Evolutionary conservation across 2,888 invertebrate species (phyloP).

Genomic region (Lordiphosa fenestrarum): DNA sequence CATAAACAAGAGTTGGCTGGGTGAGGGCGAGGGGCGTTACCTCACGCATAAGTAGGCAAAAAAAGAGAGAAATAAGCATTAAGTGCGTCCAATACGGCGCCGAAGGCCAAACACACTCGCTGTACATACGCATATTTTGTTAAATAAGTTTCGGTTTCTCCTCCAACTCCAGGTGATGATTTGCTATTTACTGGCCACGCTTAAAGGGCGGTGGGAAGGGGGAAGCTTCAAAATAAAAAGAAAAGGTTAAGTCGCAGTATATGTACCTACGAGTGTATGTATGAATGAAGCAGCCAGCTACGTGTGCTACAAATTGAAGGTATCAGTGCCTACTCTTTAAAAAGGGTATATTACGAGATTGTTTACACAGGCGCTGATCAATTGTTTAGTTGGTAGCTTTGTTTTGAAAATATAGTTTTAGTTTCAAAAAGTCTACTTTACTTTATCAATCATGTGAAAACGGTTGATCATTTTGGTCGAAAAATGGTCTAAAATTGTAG

Average conservation of each 20-base stretch:
- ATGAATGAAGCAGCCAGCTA: conserved; percentile 20
- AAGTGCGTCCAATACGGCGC: conserved; percentile 47
- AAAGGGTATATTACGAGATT: background rate
- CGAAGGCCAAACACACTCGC: conserved; percentile 45
- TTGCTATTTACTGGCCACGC: conserved; percentile 46
- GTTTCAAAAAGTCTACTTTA: too few species aligned
- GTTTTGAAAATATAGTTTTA: too few species aligned
- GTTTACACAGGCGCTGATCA: background rate
- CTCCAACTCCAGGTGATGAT: conserved; percentile 55
- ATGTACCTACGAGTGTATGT: conserved; percentile 2
- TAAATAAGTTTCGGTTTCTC: conserved; percentile 28
- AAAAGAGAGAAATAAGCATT: conserved; percentile 27
- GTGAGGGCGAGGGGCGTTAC: conserved; percentile 13
- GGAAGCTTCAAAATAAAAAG: conserved; percentile 7
- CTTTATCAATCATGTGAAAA: too few species aligned
- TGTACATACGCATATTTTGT: conserved; percentile 32
- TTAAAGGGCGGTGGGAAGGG: background rate
- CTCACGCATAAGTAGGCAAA: conserved; percentile 44
- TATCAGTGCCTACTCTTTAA: conserved; percentile 22
- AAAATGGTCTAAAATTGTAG: too few species aligned
- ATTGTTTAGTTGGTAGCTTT: background rate
- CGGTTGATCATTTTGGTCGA: too few species aligned
- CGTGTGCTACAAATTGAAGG: conserved; percentile 42
- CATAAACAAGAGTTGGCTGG: conserved; percentile 23
- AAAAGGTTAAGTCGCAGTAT: conserved; percentile 34